Percentiles rank a stretch among this genome's conserved stretches.
These are phyloP conservation scores for Bombus waltoni DNA, from an alignment of 1,140 invertebrate species.

Conservation along the genomic window DNA sequence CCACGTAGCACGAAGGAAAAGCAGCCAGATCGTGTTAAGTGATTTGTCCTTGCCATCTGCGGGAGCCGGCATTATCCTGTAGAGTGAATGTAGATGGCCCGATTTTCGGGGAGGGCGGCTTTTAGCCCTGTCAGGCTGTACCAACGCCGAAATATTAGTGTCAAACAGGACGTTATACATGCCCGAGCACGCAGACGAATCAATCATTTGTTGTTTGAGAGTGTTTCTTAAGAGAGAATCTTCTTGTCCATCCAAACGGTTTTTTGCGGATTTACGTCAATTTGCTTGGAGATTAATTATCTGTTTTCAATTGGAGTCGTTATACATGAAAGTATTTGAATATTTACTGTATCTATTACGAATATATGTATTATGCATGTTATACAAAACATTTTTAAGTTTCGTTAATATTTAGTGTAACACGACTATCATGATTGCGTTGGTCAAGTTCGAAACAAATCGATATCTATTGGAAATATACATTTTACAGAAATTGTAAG, in stretches of 20 bases:
- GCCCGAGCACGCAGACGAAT: constrained; percentile 20
- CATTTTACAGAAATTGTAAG: no score
- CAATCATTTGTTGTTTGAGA: constrained; percentile 43
- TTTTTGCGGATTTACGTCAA: no score
- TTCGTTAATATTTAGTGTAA: no score
- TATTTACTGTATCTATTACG: no score
- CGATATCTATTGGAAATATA: no score
- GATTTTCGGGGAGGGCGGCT: constrained; percentile 47
- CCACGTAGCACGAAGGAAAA: constrained; percentile 30
- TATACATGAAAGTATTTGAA: no score
- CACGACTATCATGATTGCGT: no score
- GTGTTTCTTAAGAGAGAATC: neutral
- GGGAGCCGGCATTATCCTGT: constrained; percentile 58
- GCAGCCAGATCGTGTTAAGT: constrained; percentile 65
- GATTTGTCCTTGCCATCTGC: constrained; percentile 78
- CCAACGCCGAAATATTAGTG: constrained; percentile 52
- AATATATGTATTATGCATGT: no score
- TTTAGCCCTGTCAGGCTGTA: constrained; percentile 20
- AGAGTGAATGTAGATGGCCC: constrained; percentile 64
- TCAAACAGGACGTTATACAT: constrained; percentile 22
- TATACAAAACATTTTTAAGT: no score
- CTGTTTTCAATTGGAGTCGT: no score
- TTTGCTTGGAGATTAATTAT: neutral
- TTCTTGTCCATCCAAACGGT: neutral
- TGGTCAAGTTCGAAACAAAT: no score